Conservation (phyloP, 2,113 vertebrate species). For the Rhynchomys soricoides region DNA sequence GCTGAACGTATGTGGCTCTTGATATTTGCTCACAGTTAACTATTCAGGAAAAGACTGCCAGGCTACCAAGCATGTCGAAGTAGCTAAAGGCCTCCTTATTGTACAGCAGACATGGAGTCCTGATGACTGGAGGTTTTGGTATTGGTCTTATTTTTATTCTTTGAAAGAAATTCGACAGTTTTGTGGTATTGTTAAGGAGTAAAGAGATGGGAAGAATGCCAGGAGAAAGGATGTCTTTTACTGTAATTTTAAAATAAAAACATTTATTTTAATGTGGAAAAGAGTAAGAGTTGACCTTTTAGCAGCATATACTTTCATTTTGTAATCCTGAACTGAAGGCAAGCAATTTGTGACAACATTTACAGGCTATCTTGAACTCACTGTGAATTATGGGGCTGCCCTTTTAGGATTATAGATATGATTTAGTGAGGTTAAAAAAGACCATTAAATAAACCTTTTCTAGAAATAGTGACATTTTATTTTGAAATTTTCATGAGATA, state of each 20-base stretch:
- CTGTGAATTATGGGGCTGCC: not conserved
- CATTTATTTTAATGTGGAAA: conserved; percentile 33
- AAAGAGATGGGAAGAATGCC: not conserved
- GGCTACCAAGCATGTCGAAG: conserved; percentile 37
- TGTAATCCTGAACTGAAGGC: not conserved
- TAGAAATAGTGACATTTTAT: conserved; percentile 25
- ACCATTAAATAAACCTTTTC: conserved; percentile 15
- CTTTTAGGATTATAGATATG: not conserved
- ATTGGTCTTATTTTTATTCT: conserved; percentile 36
- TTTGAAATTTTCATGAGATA: conserved; percentile 32
- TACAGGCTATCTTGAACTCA: not conserved
- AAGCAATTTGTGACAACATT: not conserved
- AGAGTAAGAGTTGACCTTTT: not conserved
- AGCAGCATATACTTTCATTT: not conserved
- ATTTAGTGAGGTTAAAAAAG: conserved; percentile 22
- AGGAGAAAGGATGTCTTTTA: not conserved
- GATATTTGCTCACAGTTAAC: not conserved
- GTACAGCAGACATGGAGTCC: conserved; percentile 12
- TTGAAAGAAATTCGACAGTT: conserved; percentile 22
- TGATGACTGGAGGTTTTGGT: not conserved
- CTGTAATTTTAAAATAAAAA: conserved; percentile 26
- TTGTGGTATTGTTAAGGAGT: not conserved
- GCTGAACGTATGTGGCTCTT: conserved; percentile 24
- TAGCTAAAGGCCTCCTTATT: conserved; percentile 61
- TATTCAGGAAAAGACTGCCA: conserved; percentile 38